Conservation (phyloP, 2,888 invertebrate species). For the Heliconius aoede region DNA sequence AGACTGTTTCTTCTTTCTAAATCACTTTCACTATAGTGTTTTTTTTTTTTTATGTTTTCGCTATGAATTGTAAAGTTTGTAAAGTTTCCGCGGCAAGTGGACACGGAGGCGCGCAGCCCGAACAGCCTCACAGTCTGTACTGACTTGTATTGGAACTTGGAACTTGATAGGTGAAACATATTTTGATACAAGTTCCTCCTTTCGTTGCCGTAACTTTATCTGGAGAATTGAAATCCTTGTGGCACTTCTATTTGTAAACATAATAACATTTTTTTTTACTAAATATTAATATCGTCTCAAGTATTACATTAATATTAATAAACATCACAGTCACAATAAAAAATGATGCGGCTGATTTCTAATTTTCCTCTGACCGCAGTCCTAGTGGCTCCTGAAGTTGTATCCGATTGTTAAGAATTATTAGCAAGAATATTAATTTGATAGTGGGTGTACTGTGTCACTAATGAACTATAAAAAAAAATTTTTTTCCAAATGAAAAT, state of each 20-base stretch:
- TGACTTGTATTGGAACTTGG: slow-evolving; percentile 53
- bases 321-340: neutral
- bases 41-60: slow-evolving; percentile 40
- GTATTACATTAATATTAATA: neutral
- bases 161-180: slow-evolving; percentile 49
- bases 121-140: slow-evolving; percentile 69
- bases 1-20: slow-evolving; percentile 47
- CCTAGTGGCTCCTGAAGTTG: no score
- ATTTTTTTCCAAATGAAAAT: neutral
- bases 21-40: slow-evolving; percentile 57
- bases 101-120: slow-evolving; percentile 70
- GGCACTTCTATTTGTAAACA: slow-evolving; percentile 11
- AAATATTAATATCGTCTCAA: neutral
- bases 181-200: slow-evolving; percentile 60
- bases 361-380: no score
- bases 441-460: neutral
- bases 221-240: slow-evolving; percentile 19
- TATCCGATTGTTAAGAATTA: no score
- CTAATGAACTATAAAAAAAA: neutral
- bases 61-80: slow-evolving; percentile 62
- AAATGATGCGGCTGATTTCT: no score
- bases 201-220: slow-evolving; percentile 9
- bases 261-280: neutral
- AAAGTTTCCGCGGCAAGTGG: slow-evolving; percentile 67
- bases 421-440: no score